These are phyloP conservation scores for Mesochorus sp. DNA, from an alignment of 2,888 invertebrate genomes.

Conservation along the genomic window DNA sequence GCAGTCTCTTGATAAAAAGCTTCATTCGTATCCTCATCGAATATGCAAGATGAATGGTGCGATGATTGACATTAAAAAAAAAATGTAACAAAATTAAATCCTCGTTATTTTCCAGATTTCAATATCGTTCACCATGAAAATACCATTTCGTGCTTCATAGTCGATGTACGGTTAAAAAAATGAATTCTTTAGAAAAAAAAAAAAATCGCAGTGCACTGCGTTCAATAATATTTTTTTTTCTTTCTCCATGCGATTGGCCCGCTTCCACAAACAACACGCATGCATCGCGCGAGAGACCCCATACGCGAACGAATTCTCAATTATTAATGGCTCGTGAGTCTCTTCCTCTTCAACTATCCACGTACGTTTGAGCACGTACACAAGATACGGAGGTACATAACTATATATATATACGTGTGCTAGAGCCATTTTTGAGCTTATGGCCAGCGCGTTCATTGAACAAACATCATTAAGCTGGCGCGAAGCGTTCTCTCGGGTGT, in stretches of 20 bases:
- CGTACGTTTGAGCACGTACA: constrained; percentile 18
- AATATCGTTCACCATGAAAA: background rate
- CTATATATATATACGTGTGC: constrained; percentile 31
- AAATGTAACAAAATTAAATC: background rate
- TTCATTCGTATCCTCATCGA: no score
- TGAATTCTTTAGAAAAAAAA: no score
- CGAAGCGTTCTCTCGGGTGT: constrained; percentile 60
- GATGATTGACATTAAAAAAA: background rate
- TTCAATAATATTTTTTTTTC: background rate
- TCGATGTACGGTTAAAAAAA: background rate
- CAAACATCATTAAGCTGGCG: constrained; percentile 69
- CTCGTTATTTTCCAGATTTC: background rate
- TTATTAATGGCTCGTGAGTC: constrained; percentile 60
- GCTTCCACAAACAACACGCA: constrained; percentile 62
- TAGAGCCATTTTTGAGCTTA: constrained; percentile 54
- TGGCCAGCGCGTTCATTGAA: constrained; percentile 66
- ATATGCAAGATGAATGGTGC: background rate
- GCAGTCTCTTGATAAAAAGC: background rate
- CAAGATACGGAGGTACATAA: background rate
- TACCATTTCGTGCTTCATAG: background rate
- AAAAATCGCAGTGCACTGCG: background rate
- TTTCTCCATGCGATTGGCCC: constrained; percentile 45
- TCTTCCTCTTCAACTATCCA: constrained; percentile 18
- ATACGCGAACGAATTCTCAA: constrained; percentile 56
- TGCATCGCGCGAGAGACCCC: constrained; percentile 2